These are phyloP conservation scores for Lasioglossum albipes DNA, from an alignment of 1,140 invertebrate genomes.

Conservation along the genomic window DNA sequence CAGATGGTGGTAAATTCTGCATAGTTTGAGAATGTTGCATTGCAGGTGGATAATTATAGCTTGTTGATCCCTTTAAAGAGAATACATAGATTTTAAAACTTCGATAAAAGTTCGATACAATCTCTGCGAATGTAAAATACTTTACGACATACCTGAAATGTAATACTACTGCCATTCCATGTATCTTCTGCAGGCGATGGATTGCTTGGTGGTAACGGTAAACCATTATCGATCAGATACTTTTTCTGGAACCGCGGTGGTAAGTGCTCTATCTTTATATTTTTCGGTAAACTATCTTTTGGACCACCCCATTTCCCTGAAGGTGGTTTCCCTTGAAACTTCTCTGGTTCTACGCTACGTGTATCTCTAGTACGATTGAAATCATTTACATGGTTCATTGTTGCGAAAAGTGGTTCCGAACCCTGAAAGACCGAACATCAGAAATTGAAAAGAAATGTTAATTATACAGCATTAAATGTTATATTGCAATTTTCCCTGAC, in stretches of 20 bases:
- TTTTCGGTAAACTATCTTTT: slow-evolving; percentile 74
- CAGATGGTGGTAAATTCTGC: slow-evolving; percentile 72
- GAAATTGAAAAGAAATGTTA: not conserved
- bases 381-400: slow-evolving; percentile 71
- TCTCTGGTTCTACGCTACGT: slow-evolving; percentile 81
- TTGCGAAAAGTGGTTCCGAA: slow-evolving; percentile 79
- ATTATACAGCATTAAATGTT: not conserved
- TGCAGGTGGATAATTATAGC: slow-evolving; percentile 61
- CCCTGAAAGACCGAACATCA: slow-evolving; percentile 70
- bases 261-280: slow-evolving; percentile 77
- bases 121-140: not conserved
- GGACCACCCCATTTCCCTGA: slow-evolving; percentile 78
- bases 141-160: slow-evolving; percentile 74
- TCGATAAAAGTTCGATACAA: slow-evolving; percentile 10
- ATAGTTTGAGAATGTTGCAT: slow-evolving; percentile 75
- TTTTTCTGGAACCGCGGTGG: slow-evolving; percentile 81
- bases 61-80: slow-evolving; percentile 64
- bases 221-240: slow-evolving; percentile 79
- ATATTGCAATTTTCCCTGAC: slow-evolving; percentile 44
- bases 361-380: slow-evolving; percentile 79
- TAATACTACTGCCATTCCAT: slow-evolving; percentile 80
- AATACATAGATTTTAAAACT: not conserved
- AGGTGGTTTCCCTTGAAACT: slow-evolving; percentile 81
- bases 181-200: slow-evolving; percentile 74
- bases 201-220: slow-evolving; percentile 67